phyloP scores from a whole-genome alignment of 1,140 invertebrate species.

The Nixonia krombeini region DNA sequence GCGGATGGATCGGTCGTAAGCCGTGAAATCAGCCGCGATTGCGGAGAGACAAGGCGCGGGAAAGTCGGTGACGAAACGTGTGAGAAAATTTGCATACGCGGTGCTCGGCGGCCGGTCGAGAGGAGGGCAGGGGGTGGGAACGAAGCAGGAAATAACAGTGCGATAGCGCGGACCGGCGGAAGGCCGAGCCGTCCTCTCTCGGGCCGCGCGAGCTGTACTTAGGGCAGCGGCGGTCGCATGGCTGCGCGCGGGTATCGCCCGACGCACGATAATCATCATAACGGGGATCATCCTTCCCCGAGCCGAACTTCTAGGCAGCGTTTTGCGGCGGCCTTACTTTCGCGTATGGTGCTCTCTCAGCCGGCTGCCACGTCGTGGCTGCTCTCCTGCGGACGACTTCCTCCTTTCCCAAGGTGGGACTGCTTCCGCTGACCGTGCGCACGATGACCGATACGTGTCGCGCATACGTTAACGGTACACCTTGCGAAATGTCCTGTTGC shows the following conservation, averaged over 20 bases:
- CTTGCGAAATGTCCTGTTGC: background rate
- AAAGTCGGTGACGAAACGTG: slow-evolving; percentile 17
- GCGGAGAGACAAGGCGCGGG: background rate
- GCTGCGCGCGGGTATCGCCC: slow-evolving; percentile 22
- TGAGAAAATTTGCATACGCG: slow-evolving; percentile 36
- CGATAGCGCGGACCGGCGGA: slow-evolving; percentile 1
- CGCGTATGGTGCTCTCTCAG: slow-evolving; percentile 7
- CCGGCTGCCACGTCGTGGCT: background rate
- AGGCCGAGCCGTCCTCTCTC: background rate
- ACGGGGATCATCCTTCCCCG: slow-evolving; percentile 53
- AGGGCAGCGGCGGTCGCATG: slow-evolving; percentile 6
- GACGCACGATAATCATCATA: slow-evolving; percentile 60
- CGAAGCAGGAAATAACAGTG: slow-evolving; percentile 14
- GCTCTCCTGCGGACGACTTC: slow-evolving; percentile 3
- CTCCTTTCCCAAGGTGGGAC: slow-evolving; percentile 36
- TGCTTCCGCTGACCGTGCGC: slow-evolving; percentile 15
- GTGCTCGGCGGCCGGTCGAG: too few species aligned
- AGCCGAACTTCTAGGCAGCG: slow-evolving; percentile 19
- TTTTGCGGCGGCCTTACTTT: slow-evolving; percentile 41
- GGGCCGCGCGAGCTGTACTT: background rate
- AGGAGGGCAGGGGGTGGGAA: background rate
- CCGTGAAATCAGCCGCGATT: background rate
- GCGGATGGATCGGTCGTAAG: background rate
- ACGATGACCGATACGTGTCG: background rate
- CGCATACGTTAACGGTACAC: background rate